Conservation (phyloP, 2,797 vertebrate species). For the Gymnoscopelus microlampas region DNA sequence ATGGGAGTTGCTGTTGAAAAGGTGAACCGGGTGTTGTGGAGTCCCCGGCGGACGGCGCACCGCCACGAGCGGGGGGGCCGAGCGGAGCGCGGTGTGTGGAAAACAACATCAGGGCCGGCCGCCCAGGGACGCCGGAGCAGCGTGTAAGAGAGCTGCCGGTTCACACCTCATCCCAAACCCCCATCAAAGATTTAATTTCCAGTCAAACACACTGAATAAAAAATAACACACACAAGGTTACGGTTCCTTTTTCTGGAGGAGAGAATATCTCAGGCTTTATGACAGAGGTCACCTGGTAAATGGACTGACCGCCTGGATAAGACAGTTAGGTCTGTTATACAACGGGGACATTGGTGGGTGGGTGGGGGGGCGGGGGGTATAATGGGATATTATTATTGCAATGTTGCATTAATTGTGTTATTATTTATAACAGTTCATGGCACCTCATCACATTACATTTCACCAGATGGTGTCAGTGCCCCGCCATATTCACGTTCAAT, state of each 20-base stretch:
- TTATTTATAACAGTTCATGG: conserved; percentile 71
- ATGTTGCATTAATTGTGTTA: conserved; percentile 10
- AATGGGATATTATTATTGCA: conserved; percentile 10
- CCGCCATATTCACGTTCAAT: not conserved
- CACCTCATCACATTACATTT: conserved; percentile 61
- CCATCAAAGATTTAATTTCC: conserved; percentile 44
- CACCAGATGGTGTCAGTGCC: not conserved
- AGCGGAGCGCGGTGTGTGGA: no score
- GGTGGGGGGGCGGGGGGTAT: conserved; percentile 27
- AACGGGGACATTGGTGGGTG: not conserved
- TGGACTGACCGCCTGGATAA: no score
- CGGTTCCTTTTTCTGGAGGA: no score
- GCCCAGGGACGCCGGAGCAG: no score
- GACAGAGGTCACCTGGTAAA: no score
- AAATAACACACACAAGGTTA: no score
- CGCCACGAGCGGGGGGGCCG: no score
- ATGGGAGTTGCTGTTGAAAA: conserved; percentile 48
- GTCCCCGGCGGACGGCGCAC: conserved; percentile 14
- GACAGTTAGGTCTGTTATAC: no score
- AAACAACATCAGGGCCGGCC: no score
- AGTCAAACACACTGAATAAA: not conserved
- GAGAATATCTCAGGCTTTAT: no score
- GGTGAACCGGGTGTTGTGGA: conserved; percentile 52
- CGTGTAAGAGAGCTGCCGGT: conserved; percentile 22
- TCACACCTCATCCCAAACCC: conserved; percentile 44